Evolutionary conservation across 2,888 invertebrate species (phyloP).

Genomic region (Eupelmus urozonus): DNA sequence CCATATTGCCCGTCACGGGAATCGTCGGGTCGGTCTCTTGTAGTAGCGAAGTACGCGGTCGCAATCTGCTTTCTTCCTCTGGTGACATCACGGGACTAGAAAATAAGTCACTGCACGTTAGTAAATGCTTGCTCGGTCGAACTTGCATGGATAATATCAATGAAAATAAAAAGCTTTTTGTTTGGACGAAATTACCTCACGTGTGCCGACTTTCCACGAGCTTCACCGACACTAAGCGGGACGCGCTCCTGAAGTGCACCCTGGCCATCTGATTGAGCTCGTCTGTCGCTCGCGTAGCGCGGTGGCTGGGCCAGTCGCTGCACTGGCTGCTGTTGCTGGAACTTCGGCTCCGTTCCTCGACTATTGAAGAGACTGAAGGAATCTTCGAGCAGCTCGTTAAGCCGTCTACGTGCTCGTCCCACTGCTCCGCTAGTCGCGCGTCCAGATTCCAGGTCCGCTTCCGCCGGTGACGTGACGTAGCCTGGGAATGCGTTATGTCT

Average conservation of each 20-base stretch:
- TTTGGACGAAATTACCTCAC: slow-evolving; percentile 63
- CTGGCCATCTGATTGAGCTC: too few relatives aligned
- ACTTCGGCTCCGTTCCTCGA: slow-evolving; percentile 79
- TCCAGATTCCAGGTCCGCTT: slow-evolving; percentile 67
- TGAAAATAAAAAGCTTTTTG: background rate
- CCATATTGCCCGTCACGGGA: slow-evolving; percentile 66
- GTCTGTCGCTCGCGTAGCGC: background rate
- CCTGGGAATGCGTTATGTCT: slow-evolving; percentile 57
- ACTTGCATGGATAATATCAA: background rate
- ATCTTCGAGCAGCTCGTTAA: slow-evolving; percentile 88
- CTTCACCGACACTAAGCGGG: slow-evolving; percentile 62
- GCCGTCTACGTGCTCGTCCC: slow-evolving; percentile 84
- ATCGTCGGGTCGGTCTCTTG: slow-evolving; percentile 22
- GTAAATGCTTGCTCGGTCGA: background rate
- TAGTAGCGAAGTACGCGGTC: slow-evolving; percentile 67
- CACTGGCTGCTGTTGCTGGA: slow-evolving; percentile 58
- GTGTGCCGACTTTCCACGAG: slow-evolving; percentile 66
- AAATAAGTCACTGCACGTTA: background rate
- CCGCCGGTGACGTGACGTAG: slow-evolving; percentile 61
- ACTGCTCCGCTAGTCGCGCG: slow-evolving; percentile 73
- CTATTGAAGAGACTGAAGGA: slow-evolving; percentile 88
- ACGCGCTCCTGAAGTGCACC: slow-evolving; percentile 24
- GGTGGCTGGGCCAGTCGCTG: slow-evolving; percentile 1
- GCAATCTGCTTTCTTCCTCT: slow-evolving; percentile 62
- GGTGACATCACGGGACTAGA: slow-evolving; percentile 47